Evolutionary conservation across 1,140 invertebrate genomes (phyloP), one percentile per base, ranked within the genome.

Genomic region (Drosophila murphyi): DNA sequence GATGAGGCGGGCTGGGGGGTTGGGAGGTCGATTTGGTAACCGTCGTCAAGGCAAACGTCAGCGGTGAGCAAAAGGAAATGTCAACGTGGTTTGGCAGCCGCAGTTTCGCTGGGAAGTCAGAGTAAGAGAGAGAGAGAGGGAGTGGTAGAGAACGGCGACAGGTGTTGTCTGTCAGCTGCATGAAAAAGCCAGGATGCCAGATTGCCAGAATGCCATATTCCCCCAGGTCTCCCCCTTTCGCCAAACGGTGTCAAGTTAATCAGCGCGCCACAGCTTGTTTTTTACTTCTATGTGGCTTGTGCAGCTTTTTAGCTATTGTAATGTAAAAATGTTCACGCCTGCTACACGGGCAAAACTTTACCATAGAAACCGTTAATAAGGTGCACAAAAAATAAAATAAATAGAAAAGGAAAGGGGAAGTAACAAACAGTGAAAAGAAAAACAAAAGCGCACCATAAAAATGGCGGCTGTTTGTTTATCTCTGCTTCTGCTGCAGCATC

Each of bases 121-220:
- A 48, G 61, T 39, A 8, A 0, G 10, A 39, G 57, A 55, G 37
- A 47, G 67, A 35, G 64, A 60, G 62, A 56, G n/a, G n/a, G 60
- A 63, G 47, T 62, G 75, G 67, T 72, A 63, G 63, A 55, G 61
- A 63, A 54, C 65, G 69, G 63, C 70, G 83, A 77, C 83, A 87
- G 83, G 83, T 87, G 76, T 74, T 80, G 77, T 77, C 77, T 80
- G 85, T 89, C 85, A 89, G 80, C 68, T 78, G 80, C 85, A 89
- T 71, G 69, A 67, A 76, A 80, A 88, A 83, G 52, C 82, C 72
- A 76, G 56, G 64, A 70, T 67, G 69, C 76, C 56, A 10, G 39
- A 20, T 20, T 12, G 31, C 28, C 45, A 32, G 41, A 41, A 4
- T 5, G 31, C 56, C 29, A 43, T 4, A 41, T 29, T 54, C 31